Conservation (phyloP, 2,113 vertebrate genomes). For the Pontoporia blainvillei region DNA sequence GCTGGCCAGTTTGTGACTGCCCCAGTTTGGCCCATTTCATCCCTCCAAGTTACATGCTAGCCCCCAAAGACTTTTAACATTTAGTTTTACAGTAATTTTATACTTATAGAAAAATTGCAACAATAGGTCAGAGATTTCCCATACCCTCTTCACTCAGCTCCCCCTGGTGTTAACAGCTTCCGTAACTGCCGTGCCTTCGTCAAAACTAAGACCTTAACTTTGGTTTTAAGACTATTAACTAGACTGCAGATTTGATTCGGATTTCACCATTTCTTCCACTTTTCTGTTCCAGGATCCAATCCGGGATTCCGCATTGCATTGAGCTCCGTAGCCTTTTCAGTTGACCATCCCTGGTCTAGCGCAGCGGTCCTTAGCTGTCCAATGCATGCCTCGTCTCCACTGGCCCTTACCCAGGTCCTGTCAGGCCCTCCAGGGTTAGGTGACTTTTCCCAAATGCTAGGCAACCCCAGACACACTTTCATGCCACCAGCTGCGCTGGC, state of each 20-base stretch:
- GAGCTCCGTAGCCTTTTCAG: background rate
- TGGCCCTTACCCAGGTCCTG: background rate
- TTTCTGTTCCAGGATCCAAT: background rate
- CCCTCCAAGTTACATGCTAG: background rate
- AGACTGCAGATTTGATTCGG: background rate
- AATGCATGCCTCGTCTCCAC: background rate
- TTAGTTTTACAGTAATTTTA: background rate
- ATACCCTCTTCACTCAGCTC: background rate
- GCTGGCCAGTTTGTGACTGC: background rate
- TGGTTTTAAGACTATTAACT: background rate
- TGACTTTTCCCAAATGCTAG: background rate
- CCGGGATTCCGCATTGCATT: background rate
- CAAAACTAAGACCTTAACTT: background rate
- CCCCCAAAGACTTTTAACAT: background rate
- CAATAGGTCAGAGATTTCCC: background rate
- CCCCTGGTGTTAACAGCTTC: background rate
- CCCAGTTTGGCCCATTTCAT: background rate
- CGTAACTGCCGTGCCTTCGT: background rate
- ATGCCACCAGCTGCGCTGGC: background rate
- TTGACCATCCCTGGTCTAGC: rapidly evolving
- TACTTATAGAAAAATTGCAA: background rate
- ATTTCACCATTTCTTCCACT: background rate
- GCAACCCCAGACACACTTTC: background rate
- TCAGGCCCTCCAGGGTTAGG: background rate
- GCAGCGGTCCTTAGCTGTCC: background rate